A percentile compares a stretch with the other conserved stretches of the same genome.
phyloP scores from a whole-genome alignment of 2,888 invertebrate species.

The Epirrita christyi region DNA sequence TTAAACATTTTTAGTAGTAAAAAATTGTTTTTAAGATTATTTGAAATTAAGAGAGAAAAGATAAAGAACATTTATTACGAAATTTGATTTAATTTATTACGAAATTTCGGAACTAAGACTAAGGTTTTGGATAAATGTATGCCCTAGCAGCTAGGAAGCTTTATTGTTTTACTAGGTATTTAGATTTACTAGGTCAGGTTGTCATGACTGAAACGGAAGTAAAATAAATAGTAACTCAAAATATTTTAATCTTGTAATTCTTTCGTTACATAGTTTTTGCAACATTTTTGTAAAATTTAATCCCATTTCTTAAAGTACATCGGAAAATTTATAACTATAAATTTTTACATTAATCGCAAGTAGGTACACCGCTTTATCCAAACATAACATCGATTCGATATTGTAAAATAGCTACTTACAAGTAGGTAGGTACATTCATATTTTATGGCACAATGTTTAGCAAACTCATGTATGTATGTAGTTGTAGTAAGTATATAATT shows the following conservation, averaged over 20 bases:
- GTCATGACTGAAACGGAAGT: too few relatives aligned
- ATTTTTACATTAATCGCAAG: slow-evolving; percentile 52
- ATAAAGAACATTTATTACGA: too few relatives aligned
- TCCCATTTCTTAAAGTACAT: slow-evolving; percentile 56
- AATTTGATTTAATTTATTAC: too few relatives aligned
- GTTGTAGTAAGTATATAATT: neutral
- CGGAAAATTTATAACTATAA: slow-evolving; percentile 54
- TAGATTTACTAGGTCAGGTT: too few relatives aligned
- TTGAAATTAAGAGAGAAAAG: too few relatives aligned
- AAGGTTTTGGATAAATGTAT: too few relatives aligned
- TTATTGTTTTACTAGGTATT: too few relatives aligned
- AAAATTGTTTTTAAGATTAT: too few relatives aligned
- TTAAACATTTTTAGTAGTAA: too few relatives aligned
- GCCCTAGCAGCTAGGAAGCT: too few relatives aligned
- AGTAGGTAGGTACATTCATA: neutral
- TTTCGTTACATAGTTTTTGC: slow-evolving; percentile 56
- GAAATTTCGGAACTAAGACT: too few relatives aligned
- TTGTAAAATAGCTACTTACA: slow-evolving; percentile 41
- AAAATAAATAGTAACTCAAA: slow-evolving; percentile 44
- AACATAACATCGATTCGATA: slow-evolving; percentile 24
- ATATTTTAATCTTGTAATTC: slow-evolving; percentile 59
- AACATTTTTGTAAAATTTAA: slow-evolving; percentile 60
- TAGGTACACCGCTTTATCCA: slow-evolving; percentile 42
- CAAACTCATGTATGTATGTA: slow-evolving; percentile 9
- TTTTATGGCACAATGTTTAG: slow-evolving; percentile 22